Conservation (phyloP, 2,888 invertebrate species). For the Apotomis betuletana region DNA sequence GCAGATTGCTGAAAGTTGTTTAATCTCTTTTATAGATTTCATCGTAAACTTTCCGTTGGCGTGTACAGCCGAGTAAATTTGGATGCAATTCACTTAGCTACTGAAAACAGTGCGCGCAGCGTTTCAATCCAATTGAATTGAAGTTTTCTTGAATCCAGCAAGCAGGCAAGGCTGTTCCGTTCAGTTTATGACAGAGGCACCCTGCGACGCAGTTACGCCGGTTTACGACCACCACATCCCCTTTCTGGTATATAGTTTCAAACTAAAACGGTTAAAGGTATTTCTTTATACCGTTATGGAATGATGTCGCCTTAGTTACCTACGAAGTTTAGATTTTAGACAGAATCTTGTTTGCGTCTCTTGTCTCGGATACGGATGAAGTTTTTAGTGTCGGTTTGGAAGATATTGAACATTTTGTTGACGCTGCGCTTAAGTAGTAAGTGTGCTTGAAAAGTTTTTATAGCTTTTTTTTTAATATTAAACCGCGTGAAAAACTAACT, state of each 20-base stretch:
- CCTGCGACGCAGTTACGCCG: slow-evolving; percentile 63
- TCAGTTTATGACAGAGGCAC: slow-evolving; percentile 70
- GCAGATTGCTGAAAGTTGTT: slow-evolving; percentile 41
- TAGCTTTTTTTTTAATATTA: neutral
- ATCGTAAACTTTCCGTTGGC: slow-evolving; percentile 35
- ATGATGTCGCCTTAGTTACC: slow-evolving; percentile 48
- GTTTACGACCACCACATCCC: slow-evolving; percentile 73
- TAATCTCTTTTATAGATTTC: slow-evolving; percentile 41
- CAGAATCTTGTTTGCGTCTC: neutral
- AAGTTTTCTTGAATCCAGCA: slow-evolving; percentile 39
- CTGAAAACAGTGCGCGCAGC: slow-evolving; percentile 47
- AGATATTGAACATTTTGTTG: neutral
- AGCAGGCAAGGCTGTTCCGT: slow-evolving; percentile 53
- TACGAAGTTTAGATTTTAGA: slow-evolving; percentile 8
- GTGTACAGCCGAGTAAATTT: slow-evolving; percentile 35
- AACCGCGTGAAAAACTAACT: neutral
- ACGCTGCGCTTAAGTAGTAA: neutral
- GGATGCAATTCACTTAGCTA: slow-evolving; percentile 44
- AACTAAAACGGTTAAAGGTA: slow-evolving; percentile 63
- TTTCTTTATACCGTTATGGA: slow-evolving; percentile 52
- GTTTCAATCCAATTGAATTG: slow-evolving; percentile 62
- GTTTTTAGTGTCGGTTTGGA: neutral
- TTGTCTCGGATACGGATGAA: neutral
- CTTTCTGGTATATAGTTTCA: slow-evolving; percentile 65
- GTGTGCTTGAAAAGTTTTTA: neutral